These are phyloP conservation scores for Drosophila littoralis DNA, from an alignment of 1,140 invertebrate species.

Conservation along the genomic window DNA sequence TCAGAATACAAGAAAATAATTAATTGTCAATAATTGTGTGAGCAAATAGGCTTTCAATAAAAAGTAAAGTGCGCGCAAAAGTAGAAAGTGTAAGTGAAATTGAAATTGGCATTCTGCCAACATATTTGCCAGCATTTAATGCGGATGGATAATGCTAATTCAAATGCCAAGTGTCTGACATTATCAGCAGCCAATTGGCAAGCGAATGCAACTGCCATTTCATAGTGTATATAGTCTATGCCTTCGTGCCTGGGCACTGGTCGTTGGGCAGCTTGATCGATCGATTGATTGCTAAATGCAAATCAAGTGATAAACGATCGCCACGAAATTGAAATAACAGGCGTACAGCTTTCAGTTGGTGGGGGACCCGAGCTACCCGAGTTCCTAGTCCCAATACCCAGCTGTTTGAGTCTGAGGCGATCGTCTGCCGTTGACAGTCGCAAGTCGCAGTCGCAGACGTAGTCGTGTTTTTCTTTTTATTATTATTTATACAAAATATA, in stretches of 20 bases:
- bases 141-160: conserved; percentile 33
- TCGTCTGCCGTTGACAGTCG: conserved; percentile 50
- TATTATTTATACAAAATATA: conserved; percentile 80
- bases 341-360: conserved; percentile 65
- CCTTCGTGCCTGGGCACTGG: conserved; percentile 29
- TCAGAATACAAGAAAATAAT: conserved; percentile 11
- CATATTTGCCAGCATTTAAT: conserved; percentile 14
- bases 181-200: conserved; percentile 59
- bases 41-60: conserved; percentile 10
- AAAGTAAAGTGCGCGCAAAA: conserved; percentile 30
- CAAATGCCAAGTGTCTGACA: conserved; percentile 64
- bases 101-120: conserved; percentile 16
- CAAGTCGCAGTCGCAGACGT: conserved; percentile 28
- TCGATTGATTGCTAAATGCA: conserved; percentile 66
- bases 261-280: conserved; percentile 44
- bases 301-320: conserved; percentile 84
- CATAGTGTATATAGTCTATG: neutral
- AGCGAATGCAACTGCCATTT: conserved; percentile 32
- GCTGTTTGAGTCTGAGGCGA: conserved; percentile 22
- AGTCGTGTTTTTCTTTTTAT: conserved; percentile 56
- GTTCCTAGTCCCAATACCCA: conserved; percentile 7
- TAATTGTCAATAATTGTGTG: conserved; percentile 33
- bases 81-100: conserved; percentile 74
- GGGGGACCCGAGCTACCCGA: conserved; percentile 38
- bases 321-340: conserved; percentile 78